Evolutionary conservation across 2,888 invertebrate genomes (phyloP).

Genomic region (Coelopa pilipes): DNA sequence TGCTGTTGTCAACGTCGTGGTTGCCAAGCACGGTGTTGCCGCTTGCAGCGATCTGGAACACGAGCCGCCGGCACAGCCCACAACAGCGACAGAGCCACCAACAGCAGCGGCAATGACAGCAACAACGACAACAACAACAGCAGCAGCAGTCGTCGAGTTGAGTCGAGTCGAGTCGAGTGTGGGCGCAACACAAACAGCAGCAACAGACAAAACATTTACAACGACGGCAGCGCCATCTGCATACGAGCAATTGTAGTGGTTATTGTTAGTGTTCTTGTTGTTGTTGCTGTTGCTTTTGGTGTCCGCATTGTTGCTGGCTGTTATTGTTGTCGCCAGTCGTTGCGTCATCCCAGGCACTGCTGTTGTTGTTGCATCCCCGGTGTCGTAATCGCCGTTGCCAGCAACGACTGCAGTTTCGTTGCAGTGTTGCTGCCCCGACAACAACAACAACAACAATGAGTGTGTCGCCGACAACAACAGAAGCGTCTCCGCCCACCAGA

Average conservation of each 20-base stretch:
- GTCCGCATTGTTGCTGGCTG: no score
- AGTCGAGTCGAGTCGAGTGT: background rate
- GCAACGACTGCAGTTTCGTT: conserved; percentile 8
- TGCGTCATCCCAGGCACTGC: background rate
- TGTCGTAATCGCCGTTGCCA: conserved; percentile 27
- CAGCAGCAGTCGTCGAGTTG: no score
- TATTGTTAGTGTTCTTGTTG: background rate
- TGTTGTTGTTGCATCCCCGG: conserved; percentile 10
- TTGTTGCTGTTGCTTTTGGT: no score
- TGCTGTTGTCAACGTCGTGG: no score
- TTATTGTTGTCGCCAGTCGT: no score
- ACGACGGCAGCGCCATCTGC: conserved; percentile 27
- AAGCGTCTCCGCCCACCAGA: background rate
- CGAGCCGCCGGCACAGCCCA: background rate
- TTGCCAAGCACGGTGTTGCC: no score
- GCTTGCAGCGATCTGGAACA: background rate
- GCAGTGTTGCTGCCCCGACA: background rate
- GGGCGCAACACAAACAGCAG: background rate
- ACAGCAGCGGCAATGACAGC: background rate
- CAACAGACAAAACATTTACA: conserved; percentile 24
- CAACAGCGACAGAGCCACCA: background rate
- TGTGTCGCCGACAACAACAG: background rate
- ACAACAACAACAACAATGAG: conserved; percentile 3
- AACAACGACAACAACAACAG: background rate
- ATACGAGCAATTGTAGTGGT: conserved; percentile 14